phyloP scores from a whole-genome alignment of 2,888 invertebrate species.

The Margaritifera margaritifera region DNA sequence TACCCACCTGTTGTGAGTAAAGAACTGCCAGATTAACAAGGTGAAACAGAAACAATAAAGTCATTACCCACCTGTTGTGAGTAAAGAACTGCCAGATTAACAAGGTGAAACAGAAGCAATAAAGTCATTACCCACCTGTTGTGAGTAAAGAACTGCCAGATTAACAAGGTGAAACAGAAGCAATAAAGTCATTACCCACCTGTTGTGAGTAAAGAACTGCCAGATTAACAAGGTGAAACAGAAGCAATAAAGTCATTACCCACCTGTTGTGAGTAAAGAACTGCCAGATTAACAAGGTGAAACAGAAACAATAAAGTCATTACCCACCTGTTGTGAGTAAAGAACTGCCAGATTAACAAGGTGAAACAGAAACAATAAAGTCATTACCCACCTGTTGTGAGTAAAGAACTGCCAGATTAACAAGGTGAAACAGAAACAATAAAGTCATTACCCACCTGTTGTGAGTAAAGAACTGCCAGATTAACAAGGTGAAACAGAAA shows the following conservation, averaged over 20 bases:
- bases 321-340: slow-evolving; percentile 68
- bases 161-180: no score
- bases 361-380: no score
- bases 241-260: slow-evolving; percentile 6
- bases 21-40: slow-evolving; percentile 71
- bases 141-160: slow-evolving; percentile 70
- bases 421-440: no score
- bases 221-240: slow-evolving; percentile 70
- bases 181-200: slow-evolving; percentile 43
- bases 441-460: slow-evolving; percentile 58
- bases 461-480: slow-evolving; percentile 70
- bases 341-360: slow-evolving; percentile 71
- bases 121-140: slow-evolving; percentile 58
- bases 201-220: slow-evolving; percentile 71
- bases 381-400: slow-evolving; percentile 66
- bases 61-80: slow-evolving; percentile 66
- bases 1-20: slow-evolving; percentile 68
- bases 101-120: no score
- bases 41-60: no score
- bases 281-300: slow-evolving; percentile 71
- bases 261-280: slow-evolving; percentile 71
- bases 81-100: slow-evolving; percentile 70
- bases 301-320: background rate
- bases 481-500: no score
- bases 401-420: slow-evolving; percentile 70